Conservation (phyloP, 2,113 vertebrate species). For the Pungitius pungitius region DNA sequence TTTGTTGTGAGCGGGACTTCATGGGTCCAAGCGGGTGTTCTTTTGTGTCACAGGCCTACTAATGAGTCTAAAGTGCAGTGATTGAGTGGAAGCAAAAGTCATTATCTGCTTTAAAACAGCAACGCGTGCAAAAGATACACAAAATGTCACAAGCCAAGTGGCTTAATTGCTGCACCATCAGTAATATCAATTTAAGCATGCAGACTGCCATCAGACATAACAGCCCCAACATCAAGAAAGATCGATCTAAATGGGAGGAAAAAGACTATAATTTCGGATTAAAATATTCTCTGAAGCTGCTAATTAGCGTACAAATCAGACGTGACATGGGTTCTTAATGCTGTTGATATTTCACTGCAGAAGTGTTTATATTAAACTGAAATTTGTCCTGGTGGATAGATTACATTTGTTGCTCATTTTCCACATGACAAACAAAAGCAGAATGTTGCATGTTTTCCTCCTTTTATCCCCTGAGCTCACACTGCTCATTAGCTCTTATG, state of each 20-base stretch:
- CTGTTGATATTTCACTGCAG: slow-evolving; percentile 18
- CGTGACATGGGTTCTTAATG: slow-evolving; percentile 27
- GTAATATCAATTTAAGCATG: slow-evolving; percentile 43
- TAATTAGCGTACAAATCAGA: slow-evolving; percentile 46
- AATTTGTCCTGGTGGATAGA: neutral
- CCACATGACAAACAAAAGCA: neutral
- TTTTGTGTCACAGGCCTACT: slow-evolving; percentile 38
- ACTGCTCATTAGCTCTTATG: neutral
- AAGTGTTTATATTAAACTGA: slow-evolving; percentile 13
- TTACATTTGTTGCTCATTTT: neutral
- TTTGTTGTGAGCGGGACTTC: slow-evolving; percentile 20
- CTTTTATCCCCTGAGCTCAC: neutral
- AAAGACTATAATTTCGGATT: slow-evolving; percentile 40
- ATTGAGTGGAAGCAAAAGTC: slow-evolving; percentile 56
- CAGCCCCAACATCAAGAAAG: slow-evolving; percentile 37
- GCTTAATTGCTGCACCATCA: slow-evolving; percentile 48
- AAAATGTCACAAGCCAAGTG: slow-evolving; percentile 41
- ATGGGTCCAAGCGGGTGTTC: slow-evolving; percentile 18
- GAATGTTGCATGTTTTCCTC: neutral
- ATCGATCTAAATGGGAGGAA: slow-evolving; percentile 23
- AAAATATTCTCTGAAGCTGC: slow-evolving; percentile 43
- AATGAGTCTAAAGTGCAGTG: slow-evolving; percentile 48
- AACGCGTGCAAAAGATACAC: slow-evolving; percentile 23
- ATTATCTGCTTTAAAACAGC: slow-evolving; percentile 52
- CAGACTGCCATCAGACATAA: slow-evolving; percentile 33